Evolutionary conservation across 1,140 invertebrate genomes (phyloP).

Genomic region (Drosophila erecta): DNA sequence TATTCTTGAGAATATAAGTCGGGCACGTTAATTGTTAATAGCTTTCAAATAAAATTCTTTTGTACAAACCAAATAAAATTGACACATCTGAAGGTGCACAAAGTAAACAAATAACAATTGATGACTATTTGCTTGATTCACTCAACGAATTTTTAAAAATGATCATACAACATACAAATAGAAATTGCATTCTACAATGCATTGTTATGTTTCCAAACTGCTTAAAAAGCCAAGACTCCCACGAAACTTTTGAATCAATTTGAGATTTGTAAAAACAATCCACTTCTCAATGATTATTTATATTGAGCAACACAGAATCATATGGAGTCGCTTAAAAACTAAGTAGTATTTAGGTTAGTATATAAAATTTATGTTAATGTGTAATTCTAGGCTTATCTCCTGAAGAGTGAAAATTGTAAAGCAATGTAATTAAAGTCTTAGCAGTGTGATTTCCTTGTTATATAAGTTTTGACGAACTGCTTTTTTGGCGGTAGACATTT

Average conservation of each 20-base stretch:
- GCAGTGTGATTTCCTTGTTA: neutral
- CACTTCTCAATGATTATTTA: neutral
- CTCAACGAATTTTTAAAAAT: neutral
- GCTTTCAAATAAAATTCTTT: neutral
- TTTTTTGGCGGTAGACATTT: conserved; percentile 57
- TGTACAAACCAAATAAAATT: too few relatives aligned
- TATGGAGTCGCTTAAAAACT: neutral
- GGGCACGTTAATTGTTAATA: too few relatives aligned
- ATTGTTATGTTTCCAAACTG: conserved; percentile 31
- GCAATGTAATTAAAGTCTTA: neutral
- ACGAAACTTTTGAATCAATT: conserved; percentile 8
- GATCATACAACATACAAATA: conserved; percentile 5
- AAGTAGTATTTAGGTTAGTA: neutral
- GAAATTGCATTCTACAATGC: conserved; percentile 14
- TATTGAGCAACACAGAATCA: neutral
- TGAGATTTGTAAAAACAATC: neutral
- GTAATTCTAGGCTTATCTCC: conserved; percentile 18
- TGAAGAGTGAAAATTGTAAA: conserved; percentile 20
- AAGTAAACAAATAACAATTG: neutral
- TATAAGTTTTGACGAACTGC: neutral
- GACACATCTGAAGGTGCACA: neutral
- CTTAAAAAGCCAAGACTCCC: conserved; percentile 12
- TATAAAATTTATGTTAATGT: conserved; percentile 28
- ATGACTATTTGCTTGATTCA: neutral
- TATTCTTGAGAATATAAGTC: neutral